Evolutionary conservation across 2,888 invertebrate genomes (phyloP).

Genomic region (Oasisia sp.): DNA sequence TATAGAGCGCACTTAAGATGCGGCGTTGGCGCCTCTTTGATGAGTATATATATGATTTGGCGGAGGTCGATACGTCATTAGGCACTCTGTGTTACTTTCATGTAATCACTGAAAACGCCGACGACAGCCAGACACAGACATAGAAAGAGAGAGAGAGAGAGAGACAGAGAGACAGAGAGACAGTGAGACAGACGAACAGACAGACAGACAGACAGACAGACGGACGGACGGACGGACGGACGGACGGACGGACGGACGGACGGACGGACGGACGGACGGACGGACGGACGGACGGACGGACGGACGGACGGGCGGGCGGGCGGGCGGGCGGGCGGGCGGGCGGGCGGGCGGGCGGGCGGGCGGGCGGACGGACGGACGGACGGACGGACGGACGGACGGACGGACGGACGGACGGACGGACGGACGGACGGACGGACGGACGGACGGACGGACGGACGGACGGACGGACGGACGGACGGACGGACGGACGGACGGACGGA

Average conservation of each 20-base stretch:
- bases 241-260: not conserved
- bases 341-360: too few species aligned
- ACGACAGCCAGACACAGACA: too few species aligned
- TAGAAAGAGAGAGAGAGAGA: too few species aligned
- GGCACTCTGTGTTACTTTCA: not conserved
- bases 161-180: too few species aligned
- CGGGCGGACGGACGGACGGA: too few species aligned
- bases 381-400: not conserved
- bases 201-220: too few species aligned
- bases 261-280: not conserved
- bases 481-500: not conserved
- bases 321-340: too few species aligned
- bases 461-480: not conserved
- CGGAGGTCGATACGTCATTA: not conserved
- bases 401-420: not conserved
- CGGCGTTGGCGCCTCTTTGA: not conserved
- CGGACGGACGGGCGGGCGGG: too few species aligned
- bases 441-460: not conserved
- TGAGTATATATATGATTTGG: slow-evolving; percentile 10
- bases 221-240: too few species aligned
- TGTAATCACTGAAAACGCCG: not conserved
- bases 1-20: not conserved
- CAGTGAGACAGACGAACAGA: too few species aligned
- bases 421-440: slow-evolving; percentile 21
- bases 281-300: too few species aligned